Conservation (phyloP, 2,113 vertebrate species). For the Dipodomys stephensi region DNA sequence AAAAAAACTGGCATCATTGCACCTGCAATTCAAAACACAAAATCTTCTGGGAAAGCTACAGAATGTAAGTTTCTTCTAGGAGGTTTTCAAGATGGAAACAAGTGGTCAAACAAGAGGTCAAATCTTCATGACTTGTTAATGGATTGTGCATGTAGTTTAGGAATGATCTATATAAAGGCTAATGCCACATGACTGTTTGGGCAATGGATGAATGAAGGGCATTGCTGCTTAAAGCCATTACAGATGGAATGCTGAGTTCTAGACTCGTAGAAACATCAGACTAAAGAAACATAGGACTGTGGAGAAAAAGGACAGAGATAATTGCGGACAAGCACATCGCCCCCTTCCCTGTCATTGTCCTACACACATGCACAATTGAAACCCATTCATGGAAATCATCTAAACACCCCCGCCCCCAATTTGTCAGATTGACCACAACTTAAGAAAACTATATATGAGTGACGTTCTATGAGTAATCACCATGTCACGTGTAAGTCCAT, state of each 20-base stretch:
- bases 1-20: neutral
- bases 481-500: neutral
- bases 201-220: neutral
- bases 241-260: neutral
- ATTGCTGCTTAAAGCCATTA: neutral
- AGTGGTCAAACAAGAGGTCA: neutral
- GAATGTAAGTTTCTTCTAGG: neutral
- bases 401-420: fast-evolving
- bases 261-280: neutral
- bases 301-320: neutral
- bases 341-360: neutral
- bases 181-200: neutral
- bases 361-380: neutral
- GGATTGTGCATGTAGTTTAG: neutral
- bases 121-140: neutral
- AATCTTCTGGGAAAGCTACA: neutral
- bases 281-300: neutral
- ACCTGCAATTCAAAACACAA: neutral
- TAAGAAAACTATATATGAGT: neutral
- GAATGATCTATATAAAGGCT: neutral
- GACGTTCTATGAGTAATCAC: neutral
- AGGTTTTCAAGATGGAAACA: neutral
- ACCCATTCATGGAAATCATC: neutral
- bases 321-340: neutral
- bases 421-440: neutral